Evolutionary conservation across 2,113 vertebrate genomes (phyloP).

Genomic region (Bettongia penicillata): DNA sequence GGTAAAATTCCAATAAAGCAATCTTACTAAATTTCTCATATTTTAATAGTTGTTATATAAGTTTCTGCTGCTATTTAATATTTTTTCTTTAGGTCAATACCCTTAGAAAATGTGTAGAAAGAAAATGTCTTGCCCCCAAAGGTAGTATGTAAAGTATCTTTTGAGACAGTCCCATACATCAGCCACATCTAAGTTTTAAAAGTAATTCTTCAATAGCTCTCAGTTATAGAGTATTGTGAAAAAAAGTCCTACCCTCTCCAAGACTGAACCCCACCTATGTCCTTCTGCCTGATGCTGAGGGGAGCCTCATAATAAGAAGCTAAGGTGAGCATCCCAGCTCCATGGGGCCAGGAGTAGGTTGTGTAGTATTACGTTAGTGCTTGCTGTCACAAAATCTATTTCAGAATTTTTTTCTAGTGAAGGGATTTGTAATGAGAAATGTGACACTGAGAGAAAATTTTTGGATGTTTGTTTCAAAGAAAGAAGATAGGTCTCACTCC

Average conservation of each 20-base stretch:
- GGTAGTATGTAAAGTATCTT: background rate
- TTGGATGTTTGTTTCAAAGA: background rate
- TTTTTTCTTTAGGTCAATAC: background rate
- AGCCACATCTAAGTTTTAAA: background rate
- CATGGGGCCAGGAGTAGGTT: background rate
- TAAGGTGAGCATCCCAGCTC: background rate
- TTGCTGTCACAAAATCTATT: background rate
- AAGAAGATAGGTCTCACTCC: background rate
- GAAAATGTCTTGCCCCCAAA: background rate
- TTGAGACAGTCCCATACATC: background rate
- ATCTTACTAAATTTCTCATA: background rate
- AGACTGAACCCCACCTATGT: background rate
- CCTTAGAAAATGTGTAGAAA: background rate
- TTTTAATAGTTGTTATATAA: background rate
- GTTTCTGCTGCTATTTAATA: background rate
- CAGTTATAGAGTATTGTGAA: background rate
- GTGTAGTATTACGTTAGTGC: too few species aligned
- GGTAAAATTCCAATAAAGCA: background rate
- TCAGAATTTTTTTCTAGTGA: background rate
- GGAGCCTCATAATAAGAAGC: background rate
- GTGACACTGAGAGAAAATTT: background rate
- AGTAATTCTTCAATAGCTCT: background rate
- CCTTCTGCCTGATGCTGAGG: background rate
- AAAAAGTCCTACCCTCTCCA: background rate
- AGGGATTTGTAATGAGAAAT: background rate